Conservation (phyloP, 2,797 vertebrate genomes). For the Artibeus jamaicensis region DNA sequence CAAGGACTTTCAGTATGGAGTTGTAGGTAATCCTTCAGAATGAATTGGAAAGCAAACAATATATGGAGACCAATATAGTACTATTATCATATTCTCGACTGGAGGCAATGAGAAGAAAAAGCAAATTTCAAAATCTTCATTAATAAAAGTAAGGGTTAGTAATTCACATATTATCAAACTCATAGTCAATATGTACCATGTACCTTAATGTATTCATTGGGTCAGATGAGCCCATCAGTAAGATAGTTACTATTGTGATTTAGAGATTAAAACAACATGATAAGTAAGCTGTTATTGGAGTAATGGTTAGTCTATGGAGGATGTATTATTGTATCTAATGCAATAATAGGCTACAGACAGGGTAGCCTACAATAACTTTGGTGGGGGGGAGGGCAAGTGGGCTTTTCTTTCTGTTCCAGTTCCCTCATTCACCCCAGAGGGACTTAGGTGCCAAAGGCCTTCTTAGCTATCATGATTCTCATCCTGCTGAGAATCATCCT, state of each 20-base stretch:
- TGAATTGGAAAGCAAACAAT: background rate
- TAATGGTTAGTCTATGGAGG: background rate
- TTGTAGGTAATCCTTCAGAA: background rate
- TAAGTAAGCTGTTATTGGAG: background rate
- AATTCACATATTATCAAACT: background rate
- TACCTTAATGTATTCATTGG: background rate
- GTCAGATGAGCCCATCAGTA: background rate
- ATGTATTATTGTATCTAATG: background rate
- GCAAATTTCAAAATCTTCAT: background rate
- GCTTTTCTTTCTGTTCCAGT: background rate
- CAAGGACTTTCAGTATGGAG: background rate
- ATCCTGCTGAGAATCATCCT: background rate
- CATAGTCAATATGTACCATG: background rate
- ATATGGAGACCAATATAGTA: background rate
- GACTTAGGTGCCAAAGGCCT: background rate
- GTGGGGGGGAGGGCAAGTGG: background rate
- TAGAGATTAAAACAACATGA: background rate
- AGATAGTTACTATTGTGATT: background rate
- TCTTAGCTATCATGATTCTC: background rate
- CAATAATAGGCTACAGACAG: background rate
- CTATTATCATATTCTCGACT: background rate
- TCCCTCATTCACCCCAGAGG: background rate
- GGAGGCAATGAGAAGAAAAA: background rate
- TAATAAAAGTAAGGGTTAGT: background rate
- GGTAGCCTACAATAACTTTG: background rate